Percentiles rank a stretch among this genome's conserved stretches.
Conservation (phyloP, 2,888 invertebrate species). For the Drosophila melanocephala region DNA sequence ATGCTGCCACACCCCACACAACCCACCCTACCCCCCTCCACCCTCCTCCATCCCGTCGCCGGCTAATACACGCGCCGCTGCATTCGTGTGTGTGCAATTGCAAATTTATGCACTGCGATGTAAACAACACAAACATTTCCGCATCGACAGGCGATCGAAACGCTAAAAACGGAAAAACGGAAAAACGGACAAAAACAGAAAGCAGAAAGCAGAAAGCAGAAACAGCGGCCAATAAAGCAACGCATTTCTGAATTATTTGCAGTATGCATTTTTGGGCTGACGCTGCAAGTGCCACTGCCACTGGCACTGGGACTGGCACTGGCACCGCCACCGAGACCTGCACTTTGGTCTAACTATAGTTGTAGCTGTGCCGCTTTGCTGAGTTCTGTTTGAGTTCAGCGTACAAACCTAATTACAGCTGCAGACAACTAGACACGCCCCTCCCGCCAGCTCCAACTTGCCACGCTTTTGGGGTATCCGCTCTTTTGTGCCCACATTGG, state of each 20-base stretch:
- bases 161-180: background rate
- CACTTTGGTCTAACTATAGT: conserved; percentile 3
- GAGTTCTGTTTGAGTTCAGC: conserved; percentile 45
- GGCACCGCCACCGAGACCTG: conserved; percentile 9
- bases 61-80: conserved; percentile 52
- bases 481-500: conserved; percentile 38
- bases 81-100: conserved; percentile 73
- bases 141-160: conserved; percentile 45
- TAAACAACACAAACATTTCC: conserved; percentile 81
- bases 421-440: conserved; percentile 48
- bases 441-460: background rate
- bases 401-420: conserved; percentile 78
- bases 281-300: conserved; percentile 24
- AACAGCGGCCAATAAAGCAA: conserved; percentile 39
- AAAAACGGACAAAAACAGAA: background rate
- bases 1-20: conserved; percentile 1
- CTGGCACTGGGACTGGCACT: conserved; percentile 1
- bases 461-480: background rate
- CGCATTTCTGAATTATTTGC: conserved; percentile 76
- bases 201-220: conserved; percentile 6
- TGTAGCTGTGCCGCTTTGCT: conserved; percentile 36
- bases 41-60: too few species aligned
- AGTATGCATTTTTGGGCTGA: conserved; percentile 68
- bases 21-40: background rate
- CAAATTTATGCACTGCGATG: conserved; percentile 80